phyloP scores from a whole-genome alignment of 2,888 invertebrate genomes.

The Caenorhabditis angaria region DNA sequence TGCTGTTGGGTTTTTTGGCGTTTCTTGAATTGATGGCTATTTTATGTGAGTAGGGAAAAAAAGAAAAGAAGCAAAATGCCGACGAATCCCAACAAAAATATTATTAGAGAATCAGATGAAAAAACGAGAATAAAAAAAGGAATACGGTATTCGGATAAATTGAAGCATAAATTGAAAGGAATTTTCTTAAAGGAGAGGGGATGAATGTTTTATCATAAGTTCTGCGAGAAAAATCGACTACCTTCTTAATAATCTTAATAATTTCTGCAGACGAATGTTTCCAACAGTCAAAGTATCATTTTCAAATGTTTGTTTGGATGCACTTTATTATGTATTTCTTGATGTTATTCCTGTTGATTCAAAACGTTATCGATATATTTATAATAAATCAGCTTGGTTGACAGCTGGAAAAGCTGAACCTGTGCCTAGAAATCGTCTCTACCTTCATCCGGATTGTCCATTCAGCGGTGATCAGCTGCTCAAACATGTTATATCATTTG shows the following conservation, averaged over 20 bases:
- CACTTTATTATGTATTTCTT: conserved; percentile 86
- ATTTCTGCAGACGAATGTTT: conserved; percentile 88
- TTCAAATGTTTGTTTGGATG: conserved; percentile 79
- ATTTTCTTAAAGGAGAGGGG: too few species aligned
- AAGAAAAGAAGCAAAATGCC: background rate
- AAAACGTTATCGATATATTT: conserved; percentile 88
- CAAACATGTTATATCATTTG: conserved; percentile 82
- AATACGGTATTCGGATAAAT: too few species aligned
- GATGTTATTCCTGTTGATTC: conserved; percentile 93
- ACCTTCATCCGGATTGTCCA: conserved; percentile 95
- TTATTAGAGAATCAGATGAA: background rate
- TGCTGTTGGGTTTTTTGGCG: background rate
- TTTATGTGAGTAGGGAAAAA: background rate
- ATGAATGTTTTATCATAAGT: too few species aligned
- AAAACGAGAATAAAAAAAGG: background rate
- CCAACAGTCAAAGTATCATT: conserved; percentile 94
- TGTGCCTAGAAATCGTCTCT: conserved; percentile 77
- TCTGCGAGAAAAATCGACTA: too few species aligned
- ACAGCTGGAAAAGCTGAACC: conserved; percentile 85
- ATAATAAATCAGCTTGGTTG: conserved; percentile 96
- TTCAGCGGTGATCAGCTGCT: conserved; percentile 84
- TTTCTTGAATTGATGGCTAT: conserved; percentile 1
- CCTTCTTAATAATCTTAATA: too few species aligned
- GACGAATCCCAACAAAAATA: too few species aligned
- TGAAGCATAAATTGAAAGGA: too few species aligned